Base-by-base conservation (phyloP, 1,140 invertebrate genomes). In the Lucilia sericata region DNA sequence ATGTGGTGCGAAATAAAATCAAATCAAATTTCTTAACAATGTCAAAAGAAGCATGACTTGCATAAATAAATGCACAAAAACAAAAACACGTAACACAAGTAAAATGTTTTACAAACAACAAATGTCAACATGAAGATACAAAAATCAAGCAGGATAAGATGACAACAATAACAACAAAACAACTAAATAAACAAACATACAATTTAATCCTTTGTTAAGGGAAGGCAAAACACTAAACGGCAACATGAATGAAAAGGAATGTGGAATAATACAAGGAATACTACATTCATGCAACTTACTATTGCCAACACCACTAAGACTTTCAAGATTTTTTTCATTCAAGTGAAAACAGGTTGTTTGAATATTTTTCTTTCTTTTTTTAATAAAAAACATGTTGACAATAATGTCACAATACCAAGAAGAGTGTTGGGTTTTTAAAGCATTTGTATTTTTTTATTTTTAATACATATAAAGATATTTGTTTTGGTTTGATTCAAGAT, bases 21-120 rank as follows among this genome's bases (percentile, higher is more conserved):
- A 76, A 76, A 42, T 76, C 74, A 76, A 76, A 60, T 17, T 14
- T 17, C 55, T 60, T 60, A 60, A 60, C 55, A 17, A 60, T 60
- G 17, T 60, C n/a, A n/a, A 60, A 60, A 60, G 55, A 60, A 60
- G 55, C 55, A 60, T 60, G 55, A 60, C 55, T 60, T 60, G 55
- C 55, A 60, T 60, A 60, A 60, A 60, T 60, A 60, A 60, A 60
- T n/a, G 10, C 5, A 42, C 0, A 42, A 42, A 3, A 42, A 30
- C 25, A 42, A 42, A 42, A 14, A n/a, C 55, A 60, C 7, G 14
- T 42, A 14, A 81, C 81, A 74, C 19, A 84, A 19, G 78, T 75
- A 84, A 84, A 84, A 86, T 85, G 55, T 17, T 60, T 60, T n/a
- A 17, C 51, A 60, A 60, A 60, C 55, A 60, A n/a, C 55, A 60